Base-by-base conservation (phyloP, 1,140 invertebrate genomes). In the Portunus trituberculatus region DNA sequence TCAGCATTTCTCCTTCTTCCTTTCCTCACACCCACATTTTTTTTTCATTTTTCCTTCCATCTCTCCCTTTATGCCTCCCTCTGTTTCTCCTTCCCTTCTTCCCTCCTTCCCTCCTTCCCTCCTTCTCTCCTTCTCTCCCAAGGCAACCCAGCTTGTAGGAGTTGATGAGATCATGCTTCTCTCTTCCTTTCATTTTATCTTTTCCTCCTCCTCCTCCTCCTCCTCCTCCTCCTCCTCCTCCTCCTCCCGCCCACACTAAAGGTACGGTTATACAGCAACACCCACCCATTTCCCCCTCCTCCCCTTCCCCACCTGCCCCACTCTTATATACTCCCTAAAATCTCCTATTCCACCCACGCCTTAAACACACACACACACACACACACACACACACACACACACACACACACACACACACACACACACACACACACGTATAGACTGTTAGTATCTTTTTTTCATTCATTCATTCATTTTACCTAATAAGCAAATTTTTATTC, bases 191-290 rank as follows among this genome's bases (percentile, higher is more conserved):
- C 20, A 59, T 59, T 59, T 59, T 59, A 2, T 59, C 52, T 59
- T 59, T 59, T 59, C 67, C 25, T n/a, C 67, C 25, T n/a, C 67
- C 25, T n/a, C 67, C 25, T n/a, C 67, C 25, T n/a, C 67, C 25
- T n/a, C 67, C 67, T 76, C 67, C 67, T n/a, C 67, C 67, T 76
- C 67, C 67, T 76, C 20, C 67, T 76, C 67, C 67, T 76, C 67
- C 20, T 76, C 67, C 67, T 76, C 67, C 67, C 67, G n/a, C 67
- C 12, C 67, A 59, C 52, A 16, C 52, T 59, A 12, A 59, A 59
- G 52, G 67, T 76, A 76, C 67, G 67, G 67, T 76, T 76, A 76
- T 76, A 59, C 67, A 7, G 67, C 67, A 76, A 25, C 20, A 76
- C 20, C 67, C 67, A 20, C 52, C 52, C 52, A 59, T 20, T 2